Percentiles rank a stretch among this genome's conserved stretches.
Conservation (phyloP, 2,797 vertebrate genomes). For the Leuciscus waleckii region DNA sequence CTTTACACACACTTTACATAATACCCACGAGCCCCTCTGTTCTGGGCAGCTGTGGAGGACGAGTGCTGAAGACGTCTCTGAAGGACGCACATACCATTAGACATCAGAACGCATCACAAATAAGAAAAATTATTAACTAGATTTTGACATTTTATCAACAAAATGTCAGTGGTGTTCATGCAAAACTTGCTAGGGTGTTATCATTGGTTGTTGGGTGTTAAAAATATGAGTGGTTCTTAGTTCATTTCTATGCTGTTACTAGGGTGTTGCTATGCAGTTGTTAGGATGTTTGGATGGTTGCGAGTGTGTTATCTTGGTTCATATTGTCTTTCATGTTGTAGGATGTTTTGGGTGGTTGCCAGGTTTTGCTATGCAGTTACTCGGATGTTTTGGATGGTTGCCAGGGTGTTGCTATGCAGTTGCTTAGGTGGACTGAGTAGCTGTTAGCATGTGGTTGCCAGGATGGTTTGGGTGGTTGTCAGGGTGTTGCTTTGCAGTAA, state of each 20-base stretch:
- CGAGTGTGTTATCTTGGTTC: not conserved
- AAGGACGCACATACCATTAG: not conserved
- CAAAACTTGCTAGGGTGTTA: not conserved
- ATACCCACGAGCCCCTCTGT: constrained; percentile 14
- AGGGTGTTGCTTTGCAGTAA: not conserved
- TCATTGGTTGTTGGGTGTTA: not conserved
- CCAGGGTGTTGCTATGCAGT: not conserved
- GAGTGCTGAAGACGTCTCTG: constrained; percentile 23
- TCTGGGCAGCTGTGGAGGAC: constrained; percentile 19
- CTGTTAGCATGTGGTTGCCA: not conserved
- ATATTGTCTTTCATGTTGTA: not conserved
- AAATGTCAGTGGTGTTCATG: not conserved
- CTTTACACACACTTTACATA: constrained; percentile 41
- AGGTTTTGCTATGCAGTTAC: not conserved
- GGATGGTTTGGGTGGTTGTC: not conserved
- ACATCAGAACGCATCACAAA: not conserved
- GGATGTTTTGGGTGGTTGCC: not conserved
- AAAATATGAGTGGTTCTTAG: not conserved
- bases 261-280: not conserved
- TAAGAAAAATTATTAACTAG: not conserved
- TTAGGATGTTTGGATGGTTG: not conserved
- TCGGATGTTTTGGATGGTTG: not conserved
- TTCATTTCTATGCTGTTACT: not conserved
- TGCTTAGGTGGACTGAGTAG: not conserved
- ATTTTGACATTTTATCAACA: not conserved